These are phyloP conservation scores for Peromyscus leucopus DNA, from an alignment of 2,113 vertebrate species.

Conservation along the genomic window DNA sequence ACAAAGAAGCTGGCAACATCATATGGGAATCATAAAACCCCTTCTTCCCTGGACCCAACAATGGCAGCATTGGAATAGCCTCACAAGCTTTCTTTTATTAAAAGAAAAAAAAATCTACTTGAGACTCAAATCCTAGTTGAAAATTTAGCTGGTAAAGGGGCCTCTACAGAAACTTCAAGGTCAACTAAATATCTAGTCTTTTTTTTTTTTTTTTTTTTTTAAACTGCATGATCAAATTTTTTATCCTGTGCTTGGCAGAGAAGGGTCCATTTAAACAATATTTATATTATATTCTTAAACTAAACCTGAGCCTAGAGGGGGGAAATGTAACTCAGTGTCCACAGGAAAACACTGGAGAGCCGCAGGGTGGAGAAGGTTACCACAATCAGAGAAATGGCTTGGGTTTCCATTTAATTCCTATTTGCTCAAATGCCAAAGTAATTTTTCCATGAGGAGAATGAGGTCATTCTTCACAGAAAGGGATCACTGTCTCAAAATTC, in stretches of 20 bases:
- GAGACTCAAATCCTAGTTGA: slow-evolving; percentile 57
- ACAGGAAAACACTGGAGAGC: slow-evolving; percentile 45
- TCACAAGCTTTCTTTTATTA: slow-evolving; percentile 9
- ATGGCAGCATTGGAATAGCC: neutral
- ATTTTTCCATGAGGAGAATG: slow-evolving; percentile 81
- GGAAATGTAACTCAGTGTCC: slow-evolving; percentile 29
- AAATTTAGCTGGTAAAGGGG: slow-evolving; percentile 52
- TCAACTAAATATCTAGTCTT: slow-evolving; percentile 68
- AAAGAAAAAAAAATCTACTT: slow-evolving; percentile 13
- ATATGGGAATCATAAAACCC: neutral
- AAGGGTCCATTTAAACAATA: slow-evolving; percentile 60
- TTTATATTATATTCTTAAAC: slow-evolving; percentile 75
- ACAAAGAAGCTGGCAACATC: slow-evolving; percentile 14
- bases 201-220: slow-evolving; percentile 25
- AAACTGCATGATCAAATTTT: slow-evolving; percentile 35
- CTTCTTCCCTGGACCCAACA: slow-evolving; percentile 25
- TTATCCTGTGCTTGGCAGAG: slow-evolving; percentile 45
- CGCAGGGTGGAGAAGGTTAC: slow-evolving; percentile 52
- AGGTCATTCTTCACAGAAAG: slow-evolving; percentile 83
- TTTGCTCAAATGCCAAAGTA: slow-evolving; percentile 81
- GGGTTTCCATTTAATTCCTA: slow-evolving; percentile 77
- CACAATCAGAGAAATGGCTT: slow-evolving; percentile 60
- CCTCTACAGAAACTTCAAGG: slow-evolving; percentile 30
- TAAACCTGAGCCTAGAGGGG: slow-evolving; percentile 56
- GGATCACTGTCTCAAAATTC: slow-evolving; percentile 80